phyloP scores from a whole-genome alignment of 2,888 invertebrate species.

The Nineta flava region DNA sequence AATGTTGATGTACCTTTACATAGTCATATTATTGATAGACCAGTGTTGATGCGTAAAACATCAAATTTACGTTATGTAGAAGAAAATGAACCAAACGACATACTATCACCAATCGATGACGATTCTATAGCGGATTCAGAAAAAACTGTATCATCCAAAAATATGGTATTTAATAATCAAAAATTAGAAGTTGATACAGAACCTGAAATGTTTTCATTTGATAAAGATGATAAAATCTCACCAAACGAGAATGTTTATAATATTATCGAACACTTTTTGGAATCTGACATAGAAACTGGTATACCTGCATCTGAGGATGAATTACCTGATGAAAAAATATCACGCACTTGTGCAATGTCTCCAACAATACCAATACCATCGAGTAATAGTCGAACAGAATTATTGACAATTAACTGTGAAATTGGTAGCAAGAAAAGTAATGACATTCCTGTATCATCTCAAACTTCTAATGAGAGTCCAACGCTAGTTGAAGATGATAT shows the following conservation, averaged over 20 bases:
- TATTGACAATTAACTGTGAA: conserved; percentile 43
- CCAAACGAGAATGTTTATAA: conserved; percentile 23
- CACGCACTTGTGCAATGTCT: conserved; percentile 31
- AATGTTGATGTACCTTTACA: conserved; percentile 25
- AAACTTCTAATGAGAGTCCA: conserved; percentile 10
- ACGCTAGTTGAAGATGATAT: conserved; percentile 8
- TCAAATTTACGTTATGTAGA: conserved; percentile 23
- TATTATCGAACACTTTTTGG: conserved; percentile 28
- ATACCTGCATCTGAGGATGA: conserved; percentile 12
- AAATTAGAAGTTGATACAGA: conserved; percentile 26
- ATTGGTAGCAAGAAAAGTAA: conserved; percentile 43
- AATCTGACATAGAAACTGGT: conserved; percentile 22
- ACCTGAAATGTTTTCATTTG: conserved; percentile 54
- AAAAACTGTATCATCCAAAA: conserved; percentile 20
- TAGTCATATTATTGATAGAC: conserved; percentile 28
- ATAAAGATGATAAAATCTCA: conserved; percentile 37
- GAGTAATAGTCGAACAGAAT: conserved; percentile 31
- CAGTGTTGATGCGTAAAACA: conserved; percentile 24
- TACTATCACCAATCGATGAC: conserved; percentile 34
- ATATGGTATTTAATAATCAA: conserved; percentile 15
- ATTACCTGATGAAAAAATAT: conserved; percentile 7
- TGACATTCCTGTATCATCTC: not conserved
- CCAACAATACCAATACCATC: conserved; percentile 58
- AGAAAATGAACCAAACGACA: conserved; percentile 14
- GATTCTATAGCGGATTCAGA: conserved; percentile 34